Base-by-base conservation (phyloP, 2,797 vertebrate species). In the Pampus argenteus region DNA sequence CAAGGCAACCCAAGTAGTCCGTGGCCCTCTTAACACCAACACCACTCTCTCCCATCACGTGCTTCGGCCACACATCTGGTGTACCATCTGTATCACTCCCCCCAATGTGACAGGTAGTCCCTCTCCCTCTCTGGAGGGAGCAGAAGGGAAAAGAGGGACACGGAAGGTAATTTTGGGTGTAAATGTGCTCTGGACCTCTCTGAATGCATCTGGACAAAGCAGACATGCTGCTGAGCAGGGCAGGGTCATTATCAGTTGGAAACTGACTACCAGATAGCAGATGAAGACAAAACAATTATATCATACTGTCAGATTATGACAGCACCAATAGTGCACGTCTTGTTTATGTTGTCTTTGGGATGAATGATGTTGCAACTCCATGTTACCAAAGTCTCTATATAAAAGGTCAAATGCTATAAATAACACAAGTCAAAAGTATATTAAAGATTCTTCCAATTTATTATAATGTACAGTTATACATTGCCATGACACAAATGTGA, bases 391-490 rank as follows among this genome's bases (percentile, higher is more conserved):
- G 5, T 14, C 22, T 17, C 15, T 25, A 45, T 17, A 20, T n/a
- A 63, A 51, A 69, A 51, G 23, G n/a, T 71, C 18, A 72, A 54
- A 45, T 3, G 10, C 47, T 52, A 66, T 45, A 80, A 87, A 88
- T 62, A 63, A 87, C 48, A 74, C 76, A 66, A 80, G 18, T n/a
- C 63, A 79, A 94, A 93, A 93, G 83, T 95, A 91, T 94, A 95
- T 95, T 95, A 95, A 96, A 96, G 97, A 97, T 96, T 96, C 96
- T 95, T 97, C 95, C 96, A 95, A 96, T 98, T 98, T 99, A 99
- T 98, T 98, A 78, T 89, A 94, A 95, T 95, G 93, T 96, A 98
- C 96, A 97, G 94, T 95, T 97, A 96, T 96, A 98, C 97, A 98
- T 94, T 95, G 94, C 94, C 95, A 96, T 92, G 93, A 96, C 96